A percentile compares a stretch with the other conserved stretches of the same genome.
Evolutionary conservation across 2,113 vertebrate genomes (phyloP).

Genomic region (Rana temporaria): DNA sequence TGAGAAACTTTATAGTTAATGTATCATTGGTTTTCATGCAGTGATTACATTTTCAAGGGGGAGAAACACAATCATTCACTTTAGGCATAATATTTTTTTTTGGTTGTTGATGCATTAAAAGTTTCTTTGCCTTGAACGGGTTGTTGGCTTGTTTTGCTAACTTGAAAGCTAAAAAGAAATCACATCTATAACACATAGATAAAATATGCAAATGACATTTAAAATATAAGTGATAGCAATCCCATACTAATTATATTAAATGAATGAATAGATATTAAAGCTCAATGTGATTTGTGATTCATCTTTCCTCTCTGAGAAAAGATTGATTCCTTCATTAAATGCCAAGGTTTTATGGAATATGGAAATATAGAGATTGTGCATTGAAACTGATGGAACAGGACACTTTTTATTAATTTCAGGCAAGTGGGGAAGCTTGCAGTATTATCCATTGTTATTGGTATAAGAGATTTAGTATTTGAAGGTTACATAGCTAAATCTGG

Average conservation of each 20-base stretch:
- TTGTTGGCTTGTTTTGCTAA: neutral
- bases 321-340: conserved; percentile 12
- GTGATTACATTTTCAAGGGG: conserved; percentile 59
- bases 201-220: neutral
- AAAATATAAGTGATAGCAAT: neutral
- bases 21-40: conserved; percentile 59
- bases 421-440: too few relatives aligned
- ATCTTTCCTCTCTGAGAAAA: neutral
- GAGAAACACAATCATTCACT: conserved; percentile 58
- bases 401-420: too few relatives aligned
- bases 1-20: conserved; percentile 62
- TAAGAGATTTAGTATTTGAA: neutral
- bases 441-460: neutral
- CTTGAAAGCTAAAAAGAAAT: neutral
- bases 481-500: too few relatives aligned
- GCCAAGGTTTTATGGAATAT: neutral
- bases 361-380: neutral
- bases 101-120: conserved; percentile 13
- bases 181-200: neutral
- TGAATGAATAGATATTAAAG: neutral
- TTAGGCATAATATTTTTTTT: conserved; percentile 44
- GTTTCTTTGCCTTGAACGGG: neutral
- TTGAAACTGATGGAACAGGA: too few relatives aligned
- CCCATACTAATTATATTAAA: neutral
- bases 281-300: neutral